Evolutionary conservation across 1,140 invertebrate species (phyloP).

Genomic region (Bradysia coprophila): DNA sequence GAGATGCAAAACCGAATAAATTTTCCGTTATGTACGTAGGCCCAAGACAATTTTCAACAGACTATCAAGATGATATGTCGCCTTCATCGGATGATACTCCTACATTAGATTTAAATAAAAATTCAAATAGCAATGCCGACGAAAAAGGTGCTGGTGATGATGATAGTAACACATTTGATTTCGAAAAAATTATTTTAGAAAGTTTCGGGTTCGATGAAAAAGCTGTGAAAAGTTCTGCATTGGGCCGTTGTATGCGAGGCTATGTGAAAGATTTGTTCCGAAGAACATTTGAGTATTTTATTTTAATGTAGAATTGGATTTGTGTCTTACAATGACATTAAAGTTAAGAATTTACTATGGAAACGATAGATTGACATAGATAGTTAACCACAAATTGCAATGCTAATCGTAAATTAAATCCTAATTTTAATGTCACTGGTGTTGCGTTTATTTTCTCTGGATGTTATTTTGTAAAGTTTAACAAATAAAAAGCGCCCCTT

Average conservation of each 20-base stretch:
- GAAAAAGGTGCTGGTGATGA: too few species aligned
- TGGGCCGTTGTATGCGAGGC: neutral
- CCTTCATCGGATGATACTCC: neutral
- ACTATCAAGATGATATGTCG: neutral
- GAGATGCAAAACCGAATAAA: neutral
- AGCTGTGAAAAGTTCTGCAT: neutral
- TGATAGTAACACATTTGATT: neutral
- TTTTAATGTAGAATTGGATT: neutral
- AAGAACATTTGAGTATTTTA: neutral
- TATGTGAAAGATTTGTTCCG: neutral
- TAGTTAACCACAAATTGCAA: too few species aligned
- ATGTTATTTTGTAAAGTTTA: too few species aligned
- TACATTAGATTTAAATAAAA: neutral
- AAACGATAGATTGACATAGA: too few species aligned
- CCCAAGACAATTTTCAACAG: neutral
- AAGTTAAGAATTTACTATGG: too few species aligned
- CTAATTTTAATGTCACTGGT: too few species aligned
- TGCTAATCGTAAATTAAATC: too few species aligned
- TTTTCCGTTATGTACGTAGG: neutral
- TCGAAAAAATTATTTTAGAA: neutral
- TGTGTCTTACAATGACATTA: too few species aligned
- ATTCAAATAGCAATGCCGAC: neutral
- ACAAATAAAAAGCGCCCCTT: too few species aligned
- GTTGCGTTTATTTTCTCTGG: too few species aligned
- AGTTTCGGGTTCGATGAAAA: neutral